Conservation (phyloP, 2,113 vertebrate species). For the Heteronetta atricapilla region DNA sequence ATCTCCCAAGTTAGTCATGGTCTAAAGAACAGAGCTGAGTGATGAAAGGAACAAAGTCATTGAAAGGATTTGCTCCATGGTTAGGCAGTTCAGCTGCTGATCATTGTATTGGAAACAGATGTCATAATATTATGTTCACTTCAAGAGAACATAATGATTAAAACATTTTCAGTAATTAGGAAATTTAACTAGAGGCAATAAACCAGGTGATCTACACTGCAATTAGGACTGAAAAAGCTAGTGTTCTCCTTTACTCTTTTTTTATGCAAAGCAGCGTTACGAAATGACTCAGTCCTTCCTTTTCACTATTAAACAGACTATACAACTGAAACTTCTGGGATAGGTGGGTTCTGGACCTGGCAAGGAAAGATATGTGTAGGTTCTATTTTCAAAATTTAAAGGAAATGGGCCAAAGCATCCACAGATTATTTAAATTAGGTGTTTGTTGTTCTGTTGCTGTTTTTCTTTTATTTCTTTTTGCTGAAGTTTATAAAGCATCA, state of each 20-base stretch:
- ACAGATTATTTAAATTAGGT: not conserved
- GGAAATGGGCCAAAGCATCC: not conserved
- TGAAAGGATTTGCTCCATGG: not conserved
- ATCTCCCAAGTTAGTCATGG: not conserved
- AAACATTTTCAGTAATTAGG: conserved; percentile 66
- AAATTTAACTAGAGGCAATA: conserved; percentile 42
- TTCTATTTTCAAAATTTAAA: not conserved
- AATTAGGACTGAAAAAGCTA: conserved; percentile 62
- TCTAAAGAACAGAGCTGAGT: not conserved
- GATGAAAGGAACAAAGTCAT: not conserved
- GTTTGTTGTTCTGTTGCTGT: not conserved
- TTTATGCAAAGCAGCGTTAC: not conserved
- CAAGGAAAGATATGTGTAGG: not conserved
- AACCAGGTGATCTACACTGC: conserved; percentile 67
- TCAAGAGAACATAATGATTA: conserved; percentile 61
- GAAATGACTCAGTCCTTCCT: not conserved
- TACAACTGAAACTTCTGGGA: not conserved
- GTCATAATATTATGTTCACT: conserved; percentile 70
- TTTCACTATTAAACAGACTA: not conserved
- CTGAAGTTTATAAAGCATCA: not conserved
- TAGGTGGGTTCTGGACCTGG: not conserved
- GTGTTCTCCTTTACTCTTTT: not conserved
- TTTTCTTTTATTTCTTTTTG: not conserved
- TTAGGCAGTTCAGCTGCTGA: conserved; percentile 34
- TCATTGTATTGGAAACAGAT: conserved; percentile 60